Evolutionary conservation across 2,888 invertebrate genomes (phyloP), one percentile per base, ranked within the genome.

Genomic region (Hypomecis atomaria): DNA sequence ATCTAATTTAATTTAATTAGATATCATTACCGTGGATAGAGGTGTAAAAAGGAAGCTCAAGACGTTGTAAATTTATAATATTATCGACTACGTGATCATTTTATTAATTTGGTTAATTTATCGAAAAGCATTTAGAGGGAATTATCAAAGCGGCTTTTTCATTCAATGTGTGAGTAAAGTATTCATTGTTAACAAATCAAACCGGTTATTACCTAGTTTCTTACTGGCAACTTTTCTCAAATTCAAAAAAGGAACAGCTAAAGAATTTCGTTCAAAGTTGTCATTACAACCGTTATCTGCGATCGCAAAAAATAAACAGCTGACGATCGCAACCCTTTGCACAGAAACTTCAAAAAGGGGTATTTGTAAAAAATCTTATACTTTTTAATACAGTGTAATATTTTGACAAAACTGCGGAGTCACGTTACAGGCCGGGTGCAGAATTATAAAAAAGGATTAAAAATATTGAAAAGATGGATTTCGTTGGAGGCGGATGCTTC

Each of bases 361-460:
- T 86, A 55, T 77, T 65, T 61, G 56, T 63, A 78, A 87, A 88
- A 85, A 88, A 86, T 74, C 81, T 76, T 78, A 77, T 78, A 38
- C 45, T 59, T 57, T 50, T 59, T 62, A 58, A 48, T 44, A 78
- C 83, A 79, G 82, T 82, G 83, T 87, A 91, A 92, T 92, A 91
- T 92, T 92, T 88, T 92, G 92, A 91, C 91, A 90, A 92, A 91
- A 90, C 81, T 71, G 71, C 73, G 70, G 74, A 71, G 69, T 75
- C 73, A 75, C 64, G 73, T 75, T 75, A 73, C 75, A 44, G 11
- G 70, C 70, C 73, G 73, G 72, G 76, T 72, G 75, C 65, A 62
- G 59, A 48, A 43, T 64, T 64, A 66, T 72, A 74, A 71, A 87
- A 83, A 13, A 55, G 5, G 37, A 33, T 64, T 78, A 67, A 6